Conservation (phyloP, 2,113 vertebrate genomes). For the Corvus hawaiiensis region DNA sequence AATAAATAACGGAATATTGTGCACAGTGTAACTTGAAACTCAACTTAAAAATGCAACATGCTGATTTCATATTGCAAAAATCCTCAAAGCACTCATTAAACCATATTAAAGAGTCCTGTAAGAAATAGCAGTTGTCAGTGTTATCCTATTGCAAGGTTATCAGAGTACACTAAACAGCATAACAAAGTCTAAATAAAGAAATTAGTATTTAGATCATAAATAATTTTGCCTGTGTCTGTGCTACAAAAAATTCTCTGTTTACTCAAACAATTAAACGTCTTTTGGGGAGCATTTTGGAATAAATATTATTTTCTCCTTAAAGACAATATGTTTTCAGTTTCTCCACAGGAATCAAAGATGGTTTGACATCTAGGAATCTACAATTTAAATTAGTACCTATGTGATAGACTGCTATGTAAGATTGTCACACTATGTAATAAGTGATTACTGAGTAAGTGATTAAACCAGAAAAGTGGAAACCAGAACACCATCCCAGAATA, state of each 20-base stretch:
- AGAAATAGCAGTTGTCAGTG: constrained; percentile 5
- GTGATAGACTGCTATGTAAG: no score
- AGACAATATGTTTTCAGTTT: not conserved
- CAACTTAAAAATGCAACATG: constrained; percentile 54
- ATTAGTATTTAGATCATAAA: not conserved
- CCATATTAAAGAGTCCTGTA: constrained; percentile 19
- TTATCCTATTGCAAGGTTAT: constrained; percentile 27
- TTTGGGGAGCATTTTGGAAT: not conserved
- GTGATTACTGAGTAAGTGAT: not conserved
- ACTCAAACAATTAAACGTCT: not conserved
- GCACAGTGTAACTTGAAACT: constrained; percentile 15
- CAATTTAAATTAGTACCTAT: not conserved
- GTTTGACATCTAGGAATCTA: not conserved
- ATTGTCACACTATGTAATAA: no score
- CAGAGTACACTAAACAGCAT: not conserved
- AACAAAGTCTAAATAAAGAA: not conserved
- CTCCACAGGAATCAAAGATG: not conserved
- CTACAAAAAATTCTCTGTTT: not conserved
- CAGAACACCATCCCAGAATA: not conserved
- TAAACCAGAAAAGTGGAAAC: not conserved
- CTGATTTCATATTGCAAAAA: constrained; percentile 47
- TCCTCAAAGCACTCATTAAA: constrained; percentile 4
- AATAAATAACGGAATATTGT: constrained; percentile 69
- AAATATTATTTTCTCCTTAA: not conserved
- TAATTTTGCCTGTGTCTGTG: not conserved